Conservation (phyloP, 2,888 invertebrate genomes). For the Parelbella ahira region DNA sequence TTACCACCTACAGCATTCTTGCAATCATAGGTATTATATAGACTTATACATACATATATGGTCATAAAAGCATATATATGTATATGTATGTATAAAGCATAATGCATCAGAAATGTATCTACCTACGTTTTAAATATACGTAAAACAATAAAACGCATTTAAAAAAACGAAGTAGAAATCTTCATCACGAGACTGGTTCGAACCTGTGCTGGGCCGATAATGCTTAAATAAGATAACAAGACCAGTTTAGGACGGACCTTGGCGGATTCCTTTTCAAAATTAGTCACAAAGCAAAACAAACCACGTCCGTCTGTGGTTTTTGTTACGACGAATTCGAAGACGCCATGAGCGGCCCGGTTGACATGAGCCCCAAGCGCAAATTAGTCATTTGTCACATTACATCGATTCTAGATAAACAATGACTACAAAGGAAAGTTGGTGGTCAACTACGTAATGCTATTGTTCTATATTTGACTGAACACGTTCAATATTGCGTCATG, state of each 20-base stretch:
- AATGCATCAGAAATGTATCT: too few relatives aligned
- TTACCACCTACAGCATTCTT: too few relatives aligned
- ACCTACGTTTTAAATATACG: too few relatives aligned
- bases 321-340: conserved; percentile 25
- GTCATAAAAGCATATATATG: too few relatives aligned
- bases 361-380: conserved; percentile 2
- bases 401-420: background rate
- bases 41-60: too few relatives aligned
- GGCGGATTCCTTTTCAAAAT: conserved; percentile 24
- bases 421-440: too few relatives aligned
- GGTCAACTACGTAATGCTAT: too few relatives aligned
- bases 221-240: conserved; percentile 26
- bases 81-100: too few relatives aligned
- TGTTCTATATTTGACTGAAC: too few relatives aligned
- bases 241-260: conserved; percentile 25
- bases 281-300: conserved; percentile 27
- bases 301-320: conserved; percentile 26
- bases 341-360: conserved; percentile 12
- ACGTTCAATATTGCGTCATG: too few relatives aligned
- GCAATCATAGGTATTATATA: too few relatives aligned
- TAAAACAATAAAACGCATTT: too few relatives aligned
- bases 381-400: conserved; percentile 4
- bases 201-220: conserved; percentile 24
- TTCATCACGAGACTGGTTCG: conserved; percentile 25
- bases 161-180: conserved; percentile 11